A percentile compares a stretch with the other conserved stretches of the same genome.
These are phyloP conservation scores for Lepus oiostolus DNA, from an alignment of 2,797 vertebrate species.

Conservation along the genomic window DNA sequence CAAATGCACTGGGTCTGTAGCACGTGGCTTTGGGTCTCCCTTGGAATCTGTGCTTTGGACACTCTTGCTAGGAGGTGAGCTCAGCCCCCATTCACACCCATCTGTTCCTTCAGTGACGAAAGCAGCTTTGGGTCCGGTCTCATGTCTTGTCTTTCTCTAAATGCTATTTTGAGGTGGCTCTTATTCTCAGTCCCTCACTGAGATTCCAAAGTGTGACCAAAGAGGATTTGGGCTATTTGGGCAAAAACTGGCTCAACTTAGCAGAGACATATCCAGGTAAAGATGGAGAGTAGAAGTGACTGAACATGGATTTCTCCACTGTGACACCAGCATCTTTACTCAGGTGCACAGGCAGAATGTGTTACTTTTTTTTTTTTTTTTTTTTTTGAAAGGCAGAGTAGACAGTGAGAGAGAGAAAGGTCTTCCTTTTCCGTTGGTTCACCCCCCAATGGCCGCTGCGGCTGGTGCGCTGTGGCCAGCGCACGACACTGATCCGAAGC, in stretches of 20 bases:
- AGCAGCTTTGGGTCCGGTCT: not conserved
- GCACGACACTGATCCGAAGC: too few relatives aligned
- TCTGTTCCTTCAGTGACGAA: not conserved
- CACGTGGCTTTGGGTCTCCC: not conserved
- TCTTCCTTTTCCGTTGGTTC: too few relatives aligned
- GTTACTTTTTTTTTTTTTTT: conserved; percentile 15
- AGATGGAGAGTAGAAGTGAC: conserved; percentile 67
- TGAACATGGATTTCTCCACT: conserved; percentile 66
- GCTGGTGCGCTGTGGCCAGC: too few relatives aligned
- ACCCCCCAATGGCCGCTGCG: too few relatives aligned
- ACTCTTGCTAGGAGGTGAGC: not conserved
- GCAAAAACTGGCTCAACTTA: conserved; percentile 59
- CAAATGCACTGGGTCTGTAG: not conserved
- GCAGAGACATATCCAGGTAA: conserved; percentile 46
- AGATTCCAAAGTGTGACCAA: conserved; percentile 58
- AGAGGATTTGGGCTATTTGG: conserved; percentile 48
- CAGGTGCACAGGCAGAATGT: conserved; percentile 68
- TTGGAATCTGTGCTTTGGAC: not conserved
- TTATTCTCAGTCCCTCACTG: conserved; percentile 43
- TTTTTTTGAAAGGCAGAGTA: too few relatives aligned
- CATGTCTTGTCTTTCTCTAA: conserved; percentile 36
- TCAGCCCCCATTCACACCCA: not conserved
- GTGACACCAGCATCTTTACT: conserved; percentile 44
- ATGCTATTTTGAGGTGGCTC: conserved; percentile 49
- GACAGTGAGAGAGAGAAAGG: too few relatives aligned